Conservation (phyloP, 2,888 invertebrate species). For the Andrena marginata region DNA sequence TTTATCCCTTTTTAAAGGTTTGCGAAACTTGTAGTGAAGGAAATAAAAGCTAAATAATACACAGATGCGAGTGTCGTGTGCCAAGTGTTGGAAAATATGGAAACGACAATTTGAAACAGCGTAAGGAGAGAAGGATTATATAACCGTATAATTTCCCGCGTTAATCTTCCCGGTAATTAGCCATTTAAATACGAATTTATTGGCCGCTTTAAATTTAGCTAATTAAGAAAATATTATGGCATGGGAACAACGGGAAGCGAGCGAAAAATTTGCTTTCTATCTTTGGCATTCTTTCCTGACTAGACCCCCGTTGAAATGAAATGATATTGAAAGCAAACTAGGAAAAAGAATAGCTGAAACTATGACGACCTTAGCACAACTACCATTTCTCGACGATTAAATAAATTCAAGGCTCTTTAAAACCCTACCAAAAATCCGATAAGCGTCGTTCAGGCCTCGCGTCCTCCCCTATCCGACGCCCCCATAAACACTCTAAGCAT, state of each 20-base stretch:
- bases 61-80: not conserved
- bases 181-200: conserved; percentile 33
- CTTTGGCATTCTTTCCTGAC: no score
- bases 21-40: not conserved
- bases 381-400: no score
- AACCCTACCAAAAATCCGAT: no score
- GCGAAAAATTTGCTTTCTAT: not conserved
- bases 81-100: not conserved
- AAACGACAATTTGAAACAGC: conserved; percentile 21
- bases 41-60: not conserved
- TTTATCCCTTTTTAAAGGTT: not conserved
- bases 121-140: conserved; percentile 14
- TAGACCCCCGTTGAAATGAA: no score
- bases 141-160: conserved; percentile 11
- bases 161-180: conserved; percentile 33
- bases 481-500: no score
- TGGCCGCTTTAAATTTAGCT: conserved; percentile 22
- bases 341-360: no score
- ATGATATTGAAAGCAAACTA: no score
- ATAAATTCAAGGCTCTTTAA: no score
- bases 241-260: not conserved
- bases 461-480: no score
- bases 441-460: no score
- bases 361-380: no score
- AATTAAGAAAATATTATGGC: conserved; percentile 37